Evolutionary conservation across 2,888 invertebrate species (phyloP).

Genomic region (Lochmaea capreae): DNA sequence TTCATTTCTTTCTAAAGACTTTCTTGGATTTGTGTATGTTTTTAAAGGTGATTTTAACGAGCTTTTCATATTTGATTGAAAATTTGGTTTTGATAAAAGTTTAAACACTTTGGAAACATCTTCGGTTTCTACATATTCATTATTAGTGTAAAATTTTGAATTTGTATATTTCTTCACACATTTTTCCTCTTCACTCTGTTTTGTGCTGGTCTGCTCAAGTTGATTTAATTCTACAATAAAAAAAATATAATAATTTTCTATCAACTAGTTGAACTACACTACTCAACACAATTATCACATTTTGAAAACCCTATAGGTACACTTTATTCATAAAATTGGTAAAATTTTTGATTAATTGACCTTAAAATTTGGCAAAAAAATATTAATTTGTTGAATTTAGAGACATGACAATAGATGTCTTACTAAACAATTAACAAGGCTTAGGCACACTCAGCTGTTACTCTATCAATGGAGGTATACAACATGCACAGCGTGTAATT

Average conservation of each 20-base stretch:
- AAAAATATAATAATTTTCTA: background rate
- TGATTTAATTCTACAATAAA: background rate
- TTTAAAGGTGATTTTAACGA: constrained; percentile 45
- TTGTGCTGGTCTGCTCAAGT: background rate
- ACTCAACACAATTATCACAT: too few species aligned
- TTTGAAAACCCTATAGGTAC: too few species aligned
- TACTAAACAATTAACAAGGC: too few species aligned
- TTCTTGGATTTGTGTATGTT: constrained; percentile 57
- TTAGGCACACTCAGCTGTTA: too few species aligned
- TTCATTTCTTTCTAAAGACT: constrained; percentile 43
- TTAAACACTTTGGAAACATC: constrained; percentile 57
- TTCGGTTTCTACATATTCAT: constrained; percentile 21
- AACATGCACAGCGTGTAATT: too few species aligned
- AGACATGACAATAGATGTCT: too few species aligned
- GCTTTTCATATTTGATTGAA: constrained; percentile 42
- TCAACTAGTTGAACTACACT: background rate
- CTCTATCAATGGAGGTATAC: too few species aligned
- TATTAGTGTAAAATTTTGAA: background rate
- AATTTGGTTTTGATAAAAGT: constrained; percentile 52
- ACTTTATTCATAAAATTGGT: too few species aligned
- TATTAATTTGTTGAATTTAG: too few species aligned
- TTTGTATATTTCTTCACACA: constrained; percentile 4
- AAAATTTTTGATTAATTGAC: too few species aligned
- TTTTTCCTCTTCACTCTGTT: background rate
- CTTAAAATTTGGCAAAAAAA: too few species aligned